These are phyloP conservation scores for Syngnathoides biaculeatus DNA, from an alignment of 2,113 vertebrate species.

Conservation along the genomic window DNA sequence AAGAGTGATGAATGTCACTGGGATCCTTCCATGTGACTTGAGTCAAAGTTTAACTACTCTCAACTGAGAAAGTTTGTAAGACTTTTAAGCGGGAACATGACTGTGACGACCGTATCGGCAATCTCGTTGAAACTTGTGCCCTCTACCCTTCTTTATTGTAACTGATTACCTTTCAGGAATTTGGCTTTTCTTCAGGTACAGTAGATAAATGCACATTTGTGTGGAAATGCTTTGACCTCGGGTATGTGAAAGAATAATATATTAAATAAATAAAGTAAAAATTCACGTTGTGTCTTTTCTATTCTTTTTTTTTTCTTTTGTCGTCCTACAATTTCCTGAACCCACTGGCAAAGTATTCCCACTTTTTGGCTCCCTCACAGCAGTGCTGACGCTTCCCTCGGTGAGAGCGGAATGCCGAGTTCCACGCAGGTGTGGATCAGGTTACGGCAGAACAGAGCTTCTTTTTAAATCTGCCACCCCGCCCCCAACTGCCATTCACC, in stretches of 20 bases:
- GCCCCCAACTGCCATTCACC: conserved; percentile 55
- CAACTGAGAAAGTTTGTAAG: conserved; percentile 35
- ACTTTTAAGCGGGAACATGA: conserved; percentile 18
- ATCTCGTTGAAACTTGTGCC: conserved; percentile 18
- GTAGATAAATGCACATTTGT: conserved; percentile 28
- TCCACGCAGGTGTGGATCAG: conserved; percentile 70
- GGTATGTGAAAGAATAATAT: conserved; percentile 19
- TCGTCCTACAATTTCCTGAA: not conserved
- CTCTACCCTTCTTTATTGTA: conserved; percentile 35
- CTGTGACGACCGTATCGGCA: conserved; percentile 2
- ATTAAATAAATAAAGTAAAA: conserved; percentile 44
- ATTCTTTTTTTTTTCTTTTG: conserved; percentile 3
- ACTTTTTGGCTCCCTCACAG: conserved; percentile 18
- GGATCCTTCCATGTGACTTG: conserved; percentile 73
- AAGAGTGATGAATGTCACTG: conserved; percentile 58
- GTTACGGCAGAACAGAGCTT: conserved; percentile 78
- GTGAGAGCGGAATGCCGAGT: conserved; percentile 67
- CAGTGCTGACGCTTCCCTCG: conserved; percentile 56
- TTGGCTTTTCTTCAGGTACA: conserved; percentile 30
- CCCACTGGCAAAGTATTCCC: not conserved
- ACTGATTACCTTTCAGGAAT: conserved; percentile 42
- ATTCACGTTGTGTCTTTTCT: conserved; percentile 9
- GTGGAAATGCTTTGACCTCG: not conserved
- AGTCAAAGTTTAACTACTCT: conserved; percentile 69
- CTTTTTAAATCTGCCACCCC: conserved; percentile 73